Conservation (phyloP, 37 sponge, comb jelly and placozoan genomes). For the Aplysina aerophoba region DNA sequence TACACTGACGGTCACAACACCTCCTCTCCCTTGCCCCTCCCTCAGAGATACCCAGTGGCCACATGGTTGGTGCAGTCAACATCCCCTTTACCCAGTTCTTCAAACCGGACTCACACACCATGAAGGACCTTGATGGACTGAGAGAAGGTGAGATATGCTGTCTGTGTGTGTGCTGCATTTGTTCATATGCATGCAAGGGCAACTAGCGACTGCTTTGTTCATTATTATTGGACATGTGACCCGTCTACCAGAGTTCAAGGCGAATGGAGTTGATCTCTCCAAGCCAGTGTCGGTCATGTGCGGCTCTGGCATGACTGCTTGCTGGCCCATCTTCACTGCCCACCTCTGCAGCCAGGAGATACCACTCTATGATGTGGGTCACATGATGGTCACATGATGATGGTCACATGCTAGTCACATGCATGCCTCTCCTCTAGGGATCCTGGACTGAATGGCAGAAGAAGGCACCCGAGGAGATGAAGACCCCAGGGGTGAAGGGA, state of each 20-base stretch:
- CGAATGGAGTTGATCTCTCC: constrained; percentile 50
- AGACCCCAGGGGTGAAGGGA: constrained; percentile 66
- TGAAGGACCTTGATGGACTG: constrained; percentile 61
- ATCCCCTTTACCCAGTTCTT: constrained; percentile 49
- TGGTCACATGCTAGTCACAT: too few species aligned
- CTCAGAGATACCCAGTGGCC: constrained; percentile 58
- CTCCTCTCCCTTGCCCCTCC: too few species aligned
- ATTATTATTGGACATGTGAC: too few species aligned
- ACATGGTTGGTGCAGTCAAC: constrained; percentile 56
- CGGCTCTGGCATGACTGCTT: constrained; percentile 65
- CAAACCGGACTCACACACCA: constrained; percentile 49
- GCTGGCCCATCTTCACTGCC: constrained; percentile 50
- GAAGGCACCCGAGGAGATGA: constrained; percentile 60
- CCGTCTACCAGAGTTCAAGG: constrained; percentile 48
- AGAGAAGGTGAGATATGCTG: constrained; percentile 42
- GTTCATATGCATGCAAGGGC: too few species aligned
- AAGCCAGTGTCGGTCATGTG: constrained; percentile 57
- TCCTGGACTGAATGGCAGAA: constrained; percentile 79
- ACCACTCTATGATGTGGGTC: constrained; percentile 77
- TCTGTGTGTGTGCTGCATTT: not conserved
- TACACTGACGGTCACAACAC: too few species aligned
- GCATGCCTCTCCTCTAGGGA: constrained; percentile 40
- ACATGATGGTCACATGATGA: too few species aligned
- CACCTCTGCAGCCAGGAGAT: constrained; percentile 28
- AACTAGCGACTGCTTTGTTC: too few species aligned